These are phyloP conservation scores for Zoanthus gigantus DNA, from an alignment of 92 coral and sea anemone species.

Conservation along the genomic window DNA sequence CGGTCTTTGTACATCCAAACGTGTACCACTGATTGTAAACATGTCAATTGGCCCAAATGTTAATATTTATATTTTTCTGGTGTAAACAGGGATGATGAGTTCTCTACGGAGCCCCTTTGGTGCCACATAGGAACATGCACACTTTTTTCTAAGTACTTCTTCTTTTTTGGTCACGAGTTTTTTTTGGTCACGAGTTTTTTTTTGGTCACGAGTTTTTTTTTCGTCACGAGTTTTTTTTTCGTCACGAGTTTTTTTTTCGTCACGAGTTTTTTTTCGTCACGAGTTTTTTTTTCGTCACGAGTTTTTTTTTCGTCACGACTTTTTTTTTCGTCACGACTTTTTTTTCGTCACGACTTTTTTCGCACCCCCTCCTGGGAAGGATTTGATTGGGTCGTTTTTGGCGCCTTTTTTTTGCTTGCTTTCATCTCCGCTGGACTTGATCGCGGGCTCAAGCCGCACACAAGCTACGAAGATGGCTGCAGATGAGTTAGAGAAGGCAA, in stretches of 20 bases:
- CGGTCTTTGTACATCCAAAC: no score
- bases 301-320: neutral
- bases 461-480: slow-evolving; percentile 21
- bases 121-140: neutral
- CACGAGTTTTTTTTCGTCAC: slow-evolving; percentile 4
- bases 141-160: neutral
- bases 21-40: no score
- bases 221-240: slow-evolving; percentile 1
- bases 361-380: neutral
- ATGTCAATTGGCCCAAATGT: no score
- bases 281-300: neutral
- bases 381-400: slow-evolving; percentile 21
- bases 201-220: neutral
- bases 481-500: slow-evolving; percentile 18
- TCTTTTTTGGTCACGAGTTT: no score
- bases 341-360: slow-evolving; percentile 19
- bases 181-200: neutral
- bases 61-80: no score
- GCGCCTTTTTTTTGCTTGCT: slow-evolving; percentile 25
- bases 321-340: slow-evolving; percentile 3
- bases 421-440: slow-evolving; percentile 22
- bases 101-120: no score
- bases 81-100: no score
- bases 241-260: slow-evolving; percentile 5
- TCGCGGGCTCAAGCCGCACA: slow-evolving; percentile 34